Base-by-base conservation (phyloP, 2,797 vertebrate species). In the Columba guinea region DNA sequence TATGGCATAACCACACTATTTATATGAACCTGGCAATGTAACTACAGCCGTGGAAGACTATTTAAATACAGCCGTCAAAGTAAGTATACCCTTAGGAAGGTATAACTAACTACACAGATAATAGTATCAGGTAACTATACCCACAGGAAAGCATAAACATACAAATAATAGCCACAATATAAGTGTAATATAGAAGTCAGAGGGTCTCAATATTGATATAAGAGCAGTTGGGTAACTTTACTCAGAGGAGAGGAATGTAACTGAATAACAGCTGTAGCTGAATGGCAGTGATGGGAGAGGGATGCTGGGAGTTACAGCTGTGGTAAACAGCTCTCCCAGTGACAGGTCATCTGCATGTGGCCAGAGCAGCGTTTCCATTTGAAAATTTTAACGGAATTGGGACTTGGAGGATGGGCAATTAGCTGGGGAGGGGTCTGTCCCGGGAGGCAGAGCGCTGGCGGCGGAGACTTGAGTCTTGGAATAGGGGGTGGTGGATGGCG, bases 11-110 rank as follows among this genome's bases (percentile, higher is more conserved):
- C 86, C 56, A 35, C 35, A 6, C 59, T 64, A 56, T 93, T 94
- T 84, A 60, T 95, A 63, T 93, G 89, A 86, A 52, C 76, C 49
- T 80, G 75, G 65, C 89, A 95, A 16, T 30, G 32, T 91, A 93
- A 89, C 56, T 95, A 34, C 35, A 88, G 62, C 67, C 0, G 2
- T 56, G 52, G 64, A 93, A 94, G 79, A 76, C 1, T 1, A 90
- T 93, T 96, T 95, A 96, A 96, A 89, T 92, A 79, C 70, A 90
- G 41, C 39, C 2, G 3, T 71, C 1, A 14, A 75, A 67, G 49
- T 87, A 96, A 94, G 60, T 81, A n/a, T 39, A 53, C 90, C 87
- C 90, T 82, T 68, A 92, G 91, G 95, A 96, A 93, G 58, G 53
- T 73, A 49, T 86, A 96, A 94, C 69, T 95, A 92, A 86, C 74